Percentiles rank a stretch among this genome's conserved stretches.
These are phyloP conservation scores for Vanessa cardui DNA, from an alignment of 2,888 invertebrate genomes.

Conservation along the genomic window DNA sequence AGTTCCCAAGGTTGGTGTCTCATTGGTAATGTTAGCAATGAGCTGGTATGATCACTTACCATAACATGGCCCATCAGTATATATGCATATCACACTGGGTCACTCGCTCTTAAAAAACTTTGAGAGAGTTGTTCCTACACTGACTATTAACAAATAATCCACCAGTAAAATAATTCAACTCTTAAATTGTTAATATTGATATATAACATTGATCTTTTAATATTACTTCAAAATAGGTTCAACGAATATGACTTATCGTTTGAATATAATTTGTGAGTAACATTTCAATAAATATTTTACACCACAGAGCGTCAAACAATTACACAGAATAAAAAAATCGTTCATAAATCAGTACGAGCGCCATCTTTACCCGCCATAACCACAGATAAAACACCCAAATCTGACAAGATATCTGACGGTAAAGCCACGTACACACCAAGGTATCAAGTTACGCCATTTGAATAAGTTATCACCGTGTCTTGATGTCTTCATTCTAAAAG, in stretches of 20 bases:
- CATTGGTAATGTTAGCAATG: too few relatives aligned
- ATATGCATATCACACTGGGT: too few relatives aligned
- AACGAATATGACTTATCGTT: background rate
- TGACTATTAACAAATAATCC: too few relatives aligned
- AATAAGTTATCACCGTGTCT: constrained; percentile 66
- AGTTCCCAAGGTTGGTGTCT: too few relatives aligned
- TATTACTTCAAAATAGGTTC: too few relatives aligned
- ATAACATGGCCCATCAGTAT: too few relatives aligned
- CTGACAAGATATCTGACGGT: constrained; percentile 47
- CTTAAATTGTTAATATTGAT: too few relatives aligned
- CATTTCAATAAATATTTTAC: constrained; percentile 22
- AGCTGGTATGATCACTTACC: too few relatives aligned
- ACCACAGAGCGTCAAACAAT: constrained; percentile 31
- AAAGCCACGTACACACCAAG: constrained; percentile 63
- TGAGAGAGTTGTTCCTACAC: too few relatives aligned
- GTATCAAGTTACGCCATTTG: constrained; percentile 74
- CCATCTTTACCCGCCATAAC: constrained; percentile 26
- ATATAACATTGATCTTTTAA: too few relatives aligned
- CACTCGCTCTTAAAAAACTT: too few relatives aligned
- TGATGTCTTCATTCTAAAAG: constrained; percentile 75
- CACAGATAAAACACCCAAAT: constrained; percentile 46
- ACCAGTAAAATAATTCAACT: too few relatives aligned
- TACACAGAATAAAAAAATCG: constrained; percentile 25
- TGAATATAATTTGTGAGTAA: constrained; percentile 12
- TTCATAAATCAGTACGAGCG: constrained; percentile 32